phyloP scores from a whole-genome alignment of 2,113 vertebrate genomes.

The Neomonachus schauinslandi region DNA sequence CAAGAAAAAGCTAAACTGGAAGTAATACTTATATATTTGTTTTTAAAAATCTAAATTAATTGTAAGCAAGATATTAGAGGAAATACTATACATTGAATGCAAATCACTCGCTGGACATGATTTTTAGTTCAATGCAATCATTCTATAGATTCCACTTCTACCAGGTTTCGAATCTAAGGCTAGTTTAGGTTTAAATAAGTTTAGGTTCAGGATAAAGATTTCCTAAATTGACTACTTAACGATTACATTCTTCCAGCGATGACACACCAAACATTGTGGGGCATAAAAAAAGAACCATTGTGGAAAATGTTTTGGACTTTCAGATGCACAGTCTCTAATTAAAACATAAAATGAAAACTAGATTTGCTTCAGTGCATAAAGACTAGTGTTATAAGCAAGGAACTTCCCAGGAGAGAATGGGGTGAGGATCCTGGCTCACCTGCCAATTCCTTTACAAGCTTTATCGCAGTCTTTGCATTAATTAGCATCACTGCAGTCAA shows the following conservation, averaged over 20 bases:
- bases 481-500: background rate
- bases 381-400: background rate
- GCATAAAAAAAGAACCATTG: slow-evolving; percentile 64
- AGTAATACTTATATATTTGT: slow-evolving; percentile 45
- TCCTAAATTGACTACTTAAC: slow-evolving; percentile 66
- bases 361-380: slow-evolving; percentile 46
- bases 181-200: slow-evolving; percentile 36
- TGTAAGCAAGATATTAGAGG: slow-evolving; percentile 39
- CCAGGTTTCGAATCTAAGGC: slow-evolving; percentile 65
- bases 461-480: background rate
- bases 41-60: slow-evolving; percentile 66
- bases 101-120: slow-evolving; percentile 39
- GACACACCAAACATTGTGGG: background rate
- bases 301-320: slow-evolving; percentile 55
- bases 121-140: slow-evolving; percentile 56
- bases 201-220: slow-evolving; percentile 68
- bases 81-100: slow-evolving; percentile 66
- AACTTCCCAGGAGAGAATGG: background rate
- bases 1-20: background rate
- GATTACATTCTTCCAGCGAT: background rate
- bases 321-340: background rate
- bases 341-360: slow-evolving; percentile 56
- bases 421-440: background rate
- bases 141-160: slow-evolving; percentile 58
- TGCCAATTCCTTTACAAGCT: background rate